A percentile compares a stretch with the other conserved stretches of the same genome.
These are phyloP conservation scores for Epinephelus awoara DNA, from an alignment of 2,797 vertebrate genomes.

Conservation along the genomic window DNA sequence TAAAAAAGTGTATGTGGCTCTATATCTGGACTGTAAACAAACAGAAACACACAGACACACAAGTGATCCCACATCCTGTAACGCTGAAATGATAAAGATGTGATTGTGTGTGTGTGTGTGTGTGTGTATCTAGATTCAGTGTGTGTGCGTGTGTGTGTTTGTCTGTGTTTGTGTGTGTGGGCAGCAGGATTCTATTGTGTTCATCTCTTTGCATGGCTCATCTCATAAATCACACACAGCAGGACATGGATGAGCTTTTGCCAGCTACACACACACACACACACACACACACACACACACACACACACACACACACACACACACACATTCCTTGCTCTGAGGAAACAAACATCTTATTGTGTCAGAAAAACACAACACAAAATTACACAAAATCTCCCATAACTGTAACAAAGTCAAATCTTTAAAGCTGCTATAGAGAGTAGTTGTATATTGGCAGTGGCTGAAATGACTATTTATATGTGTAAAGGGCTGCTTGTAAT, in stretches of 20 bases:
- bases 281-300: no score
- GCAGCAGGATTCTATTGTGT: not conserved
- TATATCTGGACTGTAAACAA: not conserved
- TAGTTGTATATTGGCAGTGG: no score
- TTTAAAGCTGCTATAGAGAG: no score
- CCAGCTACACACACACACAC: not conserved
- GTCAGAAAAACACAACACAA: no score
- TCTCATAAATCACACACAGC: constrained; percentile 18
- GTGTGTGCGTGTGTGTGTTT: not conserved
- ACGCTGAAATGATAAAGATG: not conserved
- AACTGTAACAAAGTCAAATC: no score
- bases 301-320: no score
- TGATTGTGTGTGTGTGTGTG: not conserved
- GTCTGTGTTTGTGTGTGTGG: no score
- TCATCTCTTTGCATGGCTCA: not conserved
- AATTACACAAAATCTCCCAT: no score
- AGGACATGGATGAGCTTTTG: not conserved
- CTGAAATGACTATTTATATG: no score
- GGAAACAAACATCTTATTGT: no score
- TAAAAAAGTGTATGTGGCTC: not conserved
- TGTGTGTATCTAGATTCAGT: not conserved
- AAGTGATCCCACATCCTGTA: not conserved
- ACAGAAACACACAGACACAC: not conserved
- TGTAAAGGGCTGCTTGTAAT: no score
- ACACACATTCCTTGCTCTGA: no score